Evolutionary conservation across 1,140 invertebrate genomes (phyloP).

Genomic region (Pogonognathellus flavescens): DNA sequence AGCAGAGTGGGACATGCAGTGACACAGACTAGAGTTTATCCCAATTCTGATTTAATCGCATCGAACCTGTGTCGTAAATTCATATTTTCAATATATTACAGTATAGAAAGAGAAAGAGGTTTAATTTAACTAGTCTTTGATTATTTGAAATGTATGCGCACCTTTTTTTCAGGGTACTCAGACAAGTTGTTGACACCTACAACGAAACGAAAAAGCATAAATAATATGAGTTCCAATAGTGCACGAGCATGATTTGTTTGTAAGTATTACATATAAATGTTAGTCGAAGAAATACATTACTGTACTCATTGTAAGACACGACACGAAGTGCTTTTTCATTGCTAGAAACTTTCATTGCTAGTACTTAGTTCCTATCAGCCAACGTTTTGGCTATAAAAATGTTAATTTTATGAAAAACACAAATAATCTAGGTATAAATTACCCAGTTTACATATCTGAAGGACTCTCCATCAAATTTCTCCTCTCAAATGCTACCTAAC

Average conservation of each 20-base stretch:
- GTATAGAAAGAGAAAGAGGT: conserved; percentile 39
- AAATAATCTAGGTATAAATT: too few species aligned
- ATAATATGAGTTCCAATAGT: conserved; percentile 32
- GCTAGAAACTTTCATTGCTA: conserved; percentile 6
- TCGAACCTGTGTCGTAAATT: conserved; percentile 49
- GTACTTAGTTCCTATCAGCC: neutral
- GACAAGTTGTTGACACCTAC: conserved; percentile 48
- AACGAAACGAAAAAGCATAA: conserved; percentile 47
- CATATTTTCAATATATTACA: conserved; percentile 45
- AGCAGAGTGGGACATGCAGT: conserved; percentile 49
- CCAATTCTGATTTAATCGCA: conserved; percentile 48
- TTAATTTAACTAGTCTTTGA: conserved; percentile 40
- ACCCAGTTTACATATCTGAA: too few species aligned
- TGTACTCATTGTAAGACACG: neutral
- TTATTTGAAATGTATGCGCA: conserved; percentile 46
- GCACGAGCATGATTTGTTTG: conserved; percentile 32
- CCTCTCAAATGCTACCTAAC: too few species aligned
- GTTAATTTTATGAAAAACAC: too few species aligned
- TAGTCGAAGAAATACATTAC: neutral
- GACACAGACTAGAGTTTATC: conserved; percentile 44
- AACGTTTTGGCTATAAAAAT: too few species aligned
- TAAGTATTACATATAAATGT: conserved; percentile 25
- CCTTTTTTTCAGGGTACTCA: conserved; percentile 41
- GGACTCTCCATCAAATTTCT: too few species aligned
- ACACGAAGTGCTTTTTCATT: conserved; percentile 18